Evolutionary conservation across 1,140 invertebrate genomes (phyloP), one percentile per base, ranked within the genome.

Genomic region (Musca vetustissima): DNA sequence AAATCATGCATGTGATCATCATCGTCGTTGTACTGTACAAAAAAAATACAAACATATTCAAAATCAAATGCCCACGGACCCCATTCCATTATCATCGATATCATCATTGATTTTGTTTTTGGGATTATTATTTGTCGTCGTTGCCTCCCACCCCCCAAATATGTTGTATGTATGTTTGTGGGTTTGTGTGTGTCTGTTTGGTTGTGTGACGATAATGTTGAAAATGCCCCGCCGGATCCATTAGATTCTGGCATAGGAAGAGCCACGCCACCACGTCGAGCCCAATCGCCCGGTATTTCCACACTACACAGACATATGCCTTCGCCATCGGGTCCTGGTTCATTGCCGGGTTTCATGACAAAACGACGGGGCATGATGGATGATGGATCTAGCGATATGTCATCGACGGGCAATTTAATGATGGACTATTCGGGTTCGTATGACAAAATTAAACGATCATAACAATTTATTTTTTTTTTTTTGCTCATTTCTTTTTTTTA

Each of bases 321-420:
- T 47, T 90, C 89, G 53, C 91, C 91, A 64, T 91, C 90, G 32
- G 90, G 90, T 74, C 93, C 93, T 72, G 92, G 92, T 66, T 93
- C 92, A 72, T 84, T 95, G 75, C 90, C 90, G 21, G 92, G 92
- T 74, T 88, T 92, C 72, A 92, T 94, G 87, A 89, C 89, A 70
- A 90, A 92, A 80, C 88, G 91, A 74, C 87, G 90, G 73, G 85
- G 87, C 64, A 43, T 43, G 36, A 92, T 90, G 80, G 93, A 95
- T 83, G 93, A 95, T 83, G 89, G 89, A 61, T 90, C 91, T 75
- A 94, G 92, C 83, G 93, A 95, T 85, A 92, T 93, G 74, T 91
- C 91, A 72, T 91, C 90, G 78, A 91, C 89, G 59, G 87, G 90
- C 73, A 90, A 88, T 84, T 92, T 89, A 71, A 93, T 93, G 86